Evolutionary conservation across 1,140 invertebrate genomes (phyloP), one percentile per base, ranked within the genome.

Genomic region (Neodiprion pinetum): DNA sequence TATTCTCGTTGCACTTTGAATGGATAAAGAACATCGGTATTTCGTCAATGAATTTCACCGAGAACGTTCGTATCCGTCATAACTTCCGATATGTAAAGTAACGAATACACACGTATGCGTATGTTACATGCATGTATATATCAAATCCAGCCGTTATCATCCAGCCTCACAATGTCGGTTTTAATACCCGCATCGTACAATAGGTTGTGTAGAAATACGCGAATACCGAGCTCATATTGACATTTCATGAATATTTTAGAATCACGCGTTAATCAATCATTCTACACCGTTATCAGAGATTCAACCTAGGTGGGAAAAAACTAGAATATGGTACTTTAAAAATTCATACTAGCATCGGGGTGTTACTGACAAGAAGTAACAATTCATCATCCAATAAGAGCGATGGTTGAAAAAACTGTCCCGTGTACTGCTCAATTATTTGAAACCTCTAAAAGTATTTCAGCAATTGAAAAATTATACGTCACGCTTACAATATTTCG

Each of bases 201-300:
- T 7, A 14, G 61, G 17, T 65, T 14, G 12, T 17, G 61, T 14
- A 14, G 61, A 65, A 14, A 65, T 8, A 21, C 67, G 21, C 40
- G 17, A 69, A 69, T 69, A 17, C 23, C 67, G 23, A 21, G 17
- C 4, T 11, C 12, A 65, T 12, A 69, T 69, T 21, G 17, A 47
- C 9, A 23, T 17, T 50, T 66, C 67, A 68, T 66, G 53, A 23
- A 40, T 72, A 78, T 76, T 68, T 72, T 47, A 73, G 71, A 77
- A 79, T 69, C 70, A 67, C 71, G 9, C 53, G 74, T 80, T 80
- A 74, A 77, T 80, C 75, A 70, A 67, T 77, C 72, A 78, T 61
- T 65, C 17, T 49, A 9, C 5, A 40, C 2, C 28, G 28, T 40
- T 40, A 40, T 40, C 28, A 40, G 28, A 40, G 28, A 40, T 40